These are phyloP conservation scores for Theristicus caerulescens DNA, from an alignment of 2,113 vertebrate species.

Conservation along the genomic window DNA sequence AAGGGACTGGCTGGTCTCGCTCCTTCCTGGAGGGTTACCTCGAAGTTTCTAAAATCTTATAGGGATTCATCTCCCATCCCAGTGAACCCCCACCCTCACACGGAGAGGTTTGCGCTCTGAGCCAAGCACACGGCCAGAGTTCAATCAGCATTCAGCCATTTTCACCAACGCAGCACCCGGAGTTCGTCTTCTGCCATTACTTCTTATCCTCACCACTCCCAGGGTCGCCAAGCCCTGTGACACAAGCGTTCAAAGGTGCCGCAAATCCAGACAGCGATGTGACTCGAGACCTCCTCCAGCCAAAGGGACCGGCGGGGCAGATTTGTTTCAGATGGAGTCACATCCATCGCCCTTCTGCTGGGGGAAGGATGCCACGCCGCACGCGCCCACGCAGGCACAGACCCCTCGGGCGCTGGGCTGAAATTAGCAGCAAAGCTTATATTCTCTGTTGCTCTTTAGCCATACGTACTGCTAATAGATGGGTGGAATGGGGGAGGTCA, in stretches of 20 bases:
- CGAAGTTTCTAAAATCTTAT: not conserved
- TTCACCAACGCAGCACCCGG: rapidly evolving
- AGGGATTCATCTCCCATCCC: not conserved
- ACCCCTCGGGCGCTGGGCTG: not conserved
- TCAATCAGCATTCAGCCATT: not conserved
- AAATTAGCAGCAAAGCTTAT: conserved; percentile 9
- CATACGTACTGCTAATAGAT: not conserved
- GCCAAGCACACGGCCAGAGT: not conserved
- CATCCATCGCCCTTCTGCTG: not conserved
- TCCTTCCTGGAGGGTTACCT: not conserved
- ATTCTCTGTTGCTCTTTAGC: not conserved
- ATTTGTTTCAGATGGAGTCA: not conserved
- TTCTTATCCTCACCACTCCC: not conserved
- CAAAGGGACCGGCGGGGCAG: not conserved
- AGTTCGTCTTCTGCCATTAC: not conserved
- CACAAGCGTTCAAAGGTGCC: not conserved
- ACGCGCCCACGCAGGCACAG: not conserved
- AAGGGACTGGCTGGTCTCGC: not conserved
- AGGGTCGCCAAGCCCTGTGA: not conserved
- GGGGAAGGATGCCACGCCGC: not conserved
- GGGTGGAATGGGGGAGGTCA: not conserved
- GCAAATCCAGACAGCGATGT: not conserved
- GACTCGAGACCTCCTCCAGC: not conserved
- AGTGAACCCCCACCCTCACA: not conserved
- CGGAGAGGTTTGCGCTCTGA: not conserved